Conservation (phyloP, 2,888 invertebrate genomes). For the Camptogramma bilineatum region DNA sequence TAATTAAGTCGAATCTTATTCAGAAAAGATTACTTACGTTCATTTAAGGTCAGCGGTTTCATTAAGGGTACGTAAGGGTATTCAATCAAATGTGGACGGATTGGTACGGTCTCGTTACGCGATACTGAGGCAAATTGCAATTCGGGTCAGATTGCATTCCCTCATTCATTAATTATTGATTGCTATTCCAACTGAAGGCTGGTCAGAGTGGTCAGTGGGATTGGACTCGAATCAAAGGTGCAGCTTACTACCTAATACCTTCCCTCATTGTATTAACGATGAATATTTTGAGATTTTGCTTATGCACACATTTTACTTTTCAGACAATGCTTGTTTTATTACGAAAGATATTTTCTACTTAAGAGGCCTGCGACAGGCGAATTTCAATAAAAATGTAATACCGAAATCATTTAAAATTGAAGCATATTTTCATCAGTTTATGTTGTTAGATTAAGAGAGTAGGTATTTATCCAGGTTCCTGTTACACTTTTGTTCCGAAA, state of each 20-base stretch:
- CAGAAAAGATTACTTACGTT: background rate
- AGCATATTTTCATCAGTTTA: no score
- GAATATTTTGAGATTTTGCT: background rate
- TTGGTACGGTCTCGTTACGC: constrained; percentile 40
- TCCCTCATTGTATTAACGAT: constrained; percentile 3
- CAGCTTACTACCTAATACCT: background rate
- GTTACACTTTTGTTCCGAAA: no score
- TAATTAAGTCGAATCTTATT: background rate
- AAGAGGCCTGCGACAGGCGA: no score
- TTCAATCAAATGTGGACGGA: constrained; percentile 32
- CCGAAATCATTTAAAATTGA: no score
- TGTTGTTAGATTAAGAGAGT: no score
- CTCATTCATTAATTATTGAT: constrained; percentile 61
- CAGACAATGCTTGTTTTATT: background rate
- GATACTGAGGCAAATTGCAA: constrained; percentile 51
- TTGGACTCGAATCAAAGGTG: constrained; percentile 24
- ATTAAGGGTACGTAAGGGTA: constrained; percentile 23
- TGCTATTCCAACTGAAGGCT: constrained; percentile 56
- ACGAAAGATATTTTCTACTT: no score
- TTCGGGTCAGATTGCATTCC: constrained; percentile 52
- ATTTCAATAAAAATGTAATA: no score
- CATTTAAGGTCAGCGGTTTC: constrained; percentile 5
- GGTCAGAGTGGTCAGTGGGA: constrained; percentile 32
- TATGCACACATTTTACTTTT: background rate
- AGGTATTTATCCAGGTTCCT: no score